Evolutionary conservation across 2,113 vertebrate genomes (phyloP).

Genomic region (Anser brachyrhynchus): DNA sequence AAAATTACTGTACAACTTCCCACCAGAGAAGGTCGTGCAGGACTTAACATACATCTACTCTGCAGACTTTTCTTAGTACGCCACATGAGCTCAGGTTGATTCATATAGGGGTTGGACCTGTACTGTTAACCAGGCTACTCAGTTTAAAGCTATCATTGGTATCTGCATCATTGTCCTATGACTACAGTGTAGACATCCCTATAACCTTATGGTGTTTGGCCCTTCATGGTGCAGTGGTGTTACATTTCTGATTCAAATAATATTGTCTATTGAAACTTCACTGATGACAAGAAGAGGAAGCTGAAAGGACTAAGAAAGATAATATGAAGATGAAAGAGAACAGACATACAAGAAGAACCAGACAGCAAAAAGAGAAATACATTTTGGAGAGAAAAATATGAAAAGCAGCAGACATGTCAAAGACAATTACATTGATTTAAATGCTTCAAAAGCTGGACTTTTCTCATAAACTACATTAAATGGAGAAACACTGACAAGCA

Average conservation of each 20-base stretch:
- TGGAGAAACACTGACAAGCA: background rate
- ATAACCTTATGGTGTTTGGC: background rate
- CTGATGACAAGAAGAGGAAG: background rate
- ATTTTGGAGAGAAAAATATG: background rate
- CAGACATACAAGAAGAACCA: background rate
- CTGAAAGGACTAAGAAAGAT: background rate
- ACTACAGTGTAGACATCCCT: background rate
- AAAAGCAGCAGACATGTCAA: background rate
- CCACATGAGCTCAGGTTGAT: background rate
- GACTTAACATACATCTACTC: accelerated
- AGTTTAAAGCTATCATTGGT: background rate
- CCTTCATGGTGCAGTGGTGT: background rate
- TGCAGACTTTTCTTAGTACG: background rate
- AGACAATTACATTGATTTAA: background rate
- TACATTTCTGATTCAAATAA: background rate
- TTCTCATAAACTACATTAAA: background rate
- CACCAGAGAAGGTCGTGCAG: background rate
- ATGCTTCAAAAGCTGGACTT: background rate
- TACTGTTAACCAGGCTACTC: accelerated
- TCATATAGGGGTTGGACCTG: background rate
- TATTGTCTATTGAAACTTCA: background rate
- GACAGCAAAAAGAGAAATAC: background rate
- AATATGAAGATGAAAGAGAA: background rate
- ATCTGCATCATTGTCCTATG: background rate
- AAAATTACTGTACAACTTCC: background rate